Base-by-base conservation (phyloP, 1,140 invertebrate genomes). In the Conus ventricosus region DNA sequence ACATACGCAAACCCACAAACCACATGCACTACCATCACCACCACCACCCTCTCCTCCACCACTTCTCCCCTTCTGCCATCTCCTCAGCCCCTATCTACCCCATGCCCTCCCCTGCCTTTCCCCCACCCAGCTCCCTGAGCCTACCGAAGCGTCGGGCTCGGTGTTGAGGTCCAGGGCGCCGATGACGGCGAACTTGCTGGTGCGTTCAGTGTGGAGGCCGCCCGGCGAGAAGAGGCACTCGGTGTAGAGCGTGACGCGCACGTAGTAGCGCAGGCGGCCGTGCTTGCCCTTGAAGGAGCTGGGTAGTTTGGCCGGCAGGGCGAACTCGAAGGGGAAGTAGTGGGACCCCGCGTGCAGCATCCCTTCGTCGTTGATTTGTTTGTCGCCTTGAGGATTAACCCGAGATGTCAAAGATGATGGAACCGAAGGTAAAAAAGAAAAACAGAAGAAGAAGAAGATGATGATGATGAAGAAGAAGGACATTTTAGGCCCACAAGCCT, bases 221-320 rank as follows among this genome's bases (percentile, higher is more conserved):
- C 91, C 92, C 51, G 91, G 91, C 15, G 92, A 91, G 85, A 91
- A 93, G 55, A 94, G 71, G 63, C 92, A 92, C 15, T 92, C 91
- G 15, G 93, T 93, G 88, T 92, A 93, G 8, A 94, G 93, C 11
- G 93, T 93, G 92, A 94, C 92, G 23, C 92, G 91, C 3, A 92
- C 93, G 91, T 91, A 94, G 89, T 94, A 94, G n/a, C 93, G 91
- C 82, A 94, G 89, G 51, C 93, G 90, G 54, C 93, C 93, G 92
- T 94, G 93, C 91, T 93, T 93, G 87, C 93, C 93, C 90, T 93
- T 94, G 89, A 94, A 94, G 55, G 93, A 94, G 55, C 93, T 93
- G 54, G 93, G 93, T 67, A 93, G 91, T 88, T 92, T 92, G 39
- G 88, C 87, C 76, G 93, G 93, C 83, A 94, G 90, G 13, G 91